Conservation (phyloP, 2,113 vertebrate genomes). For the Galeopterus variegatus region DNA sequence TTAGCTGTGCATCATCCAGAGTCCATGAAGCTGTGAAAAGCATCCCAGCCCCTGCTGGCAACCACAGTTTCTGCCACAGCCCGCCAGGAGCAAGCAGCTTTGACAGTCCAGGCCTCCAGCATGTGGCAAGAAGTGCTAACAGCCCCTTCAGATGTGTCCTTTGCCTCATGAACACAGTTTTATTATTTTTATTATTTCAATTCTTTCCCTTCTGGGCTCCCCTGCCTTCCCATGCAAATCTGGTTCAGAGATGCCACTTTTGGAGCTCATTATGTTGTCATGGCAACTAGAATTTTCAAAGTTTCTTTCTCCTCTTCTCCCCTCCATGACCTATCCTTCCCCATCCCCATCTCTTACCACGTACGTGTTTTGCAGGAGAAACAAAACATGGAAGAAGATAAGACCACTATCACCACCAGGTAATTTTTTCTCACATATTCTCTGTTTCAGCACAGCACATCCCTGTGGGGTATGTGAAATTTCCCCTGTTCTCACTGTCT, state of each 20-base stretch:
- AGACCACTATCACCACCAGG: neutral
- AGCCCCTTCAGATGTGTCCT: constrained; percentile 12
- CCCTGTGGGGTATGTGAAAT: neutral
- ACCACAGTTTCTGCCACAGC: rapidly evolving
- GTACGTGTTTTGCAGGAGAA: constrained; percentile 31
- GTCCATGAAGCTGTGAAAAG: neutral
- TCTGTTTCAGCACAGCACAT: neutral
- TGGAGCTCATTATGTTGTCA: constrained; percentile 84
- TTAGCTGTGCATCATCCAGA: neutral
- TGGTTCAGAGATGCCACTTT: constrained; percentile 81
- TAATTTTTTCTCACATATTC: neutral
- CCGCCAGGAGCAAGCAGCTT: neutral
- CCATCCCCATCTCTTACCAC: constrained; percentile 21
- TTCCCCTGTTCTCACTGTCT: neutral
- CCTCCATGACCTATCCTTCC: constrained; percentile 57
- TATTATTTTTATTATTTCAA: constrained; percentile 80
- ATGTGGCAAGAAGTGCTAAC: neutral
- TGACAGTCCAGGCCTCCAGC: neutral
- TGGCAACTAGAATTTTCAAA: constrained; percentile 86
- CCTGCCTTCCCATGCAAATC: constrained; percentile 71
- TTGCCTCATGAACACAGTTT: neutral
- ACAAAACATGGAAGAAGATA: constrained; percentile 4
- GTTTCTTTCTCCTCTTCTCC: constrained; percentile 80
- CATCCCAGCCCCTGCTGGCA: neutral
- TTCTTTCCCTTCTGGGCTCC: constrained; percentile 68